Conservation (phyloP, 2,113 vertebrate genomes). For the Menidia beryllina region DNA sequence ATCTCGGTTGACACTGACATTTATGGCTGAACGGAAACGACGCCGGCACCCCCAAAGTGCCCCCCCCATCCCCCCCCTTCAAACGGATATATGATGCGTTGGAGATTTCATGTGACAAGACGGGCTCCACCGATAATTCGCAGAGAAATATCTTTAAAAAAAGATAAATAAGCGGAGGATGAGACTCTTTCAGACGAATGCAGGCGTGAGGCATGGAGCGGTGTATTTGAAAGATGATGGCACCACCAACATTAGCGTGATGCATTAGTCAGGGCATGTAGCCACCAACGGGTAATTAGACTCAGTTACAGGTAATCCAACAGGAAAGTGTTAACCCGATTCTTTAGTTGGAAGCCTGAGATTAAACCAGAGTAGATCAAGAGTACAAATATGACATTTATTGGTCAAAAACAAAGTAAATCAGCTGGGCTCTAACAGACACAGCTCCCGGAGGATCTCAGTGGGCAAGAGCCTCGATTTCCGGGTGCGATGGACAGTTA, state of each 20-base stretch:
- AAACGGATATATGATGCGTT: constrained; percentile 40
- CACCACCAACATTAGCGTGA: constrained; percentile 41
- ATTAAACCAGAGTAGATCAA: too few species aligned
- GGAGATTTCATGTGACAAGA: constrained; percentile 55
- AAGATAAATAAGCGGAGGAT: constrained; percentile 6
- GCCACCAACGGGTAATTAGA: too few species aligned
- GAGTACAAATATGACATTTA: too few species aligned
- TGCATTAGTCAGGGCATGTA: constrained; percentile 65
- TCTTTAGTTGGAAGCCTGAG: too few species aligned
- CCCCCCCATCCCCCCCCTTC: constrained; percentile 42
- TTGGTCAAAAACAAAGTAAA: too few species aligned
- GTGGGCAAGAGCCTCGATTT: too few species aligned
- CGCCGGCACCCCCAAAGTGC: constrained; percentile 32
- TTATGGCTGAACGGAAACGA: constrained; percentile 38
- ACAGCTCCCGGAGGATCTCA: too few species aligned
- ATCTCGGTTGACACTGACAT: constrained; percentile 41
- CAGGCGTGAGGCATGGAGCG: constrained; percentile 40
- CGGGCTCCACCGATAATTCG: constrained; percentile 43
- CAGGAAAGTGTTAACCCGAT: too few species aligned
- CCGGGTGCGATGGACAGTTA: too few species aligned
- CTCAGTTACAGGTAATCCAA: constrained; percentile 66
- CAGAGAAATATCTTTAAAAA: background rate
- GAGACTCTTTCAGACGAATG: constrained; percentile 54
- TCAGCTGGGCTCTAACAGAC: too few species aligned
- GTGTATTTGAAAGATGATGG: constrained; percentile 68